Percentiles rank a stretch among this genome's conserved stretches.
Conservation (phyloP, 2,888 invertebrate genomes). For the Sinelater perroti region DNA sequence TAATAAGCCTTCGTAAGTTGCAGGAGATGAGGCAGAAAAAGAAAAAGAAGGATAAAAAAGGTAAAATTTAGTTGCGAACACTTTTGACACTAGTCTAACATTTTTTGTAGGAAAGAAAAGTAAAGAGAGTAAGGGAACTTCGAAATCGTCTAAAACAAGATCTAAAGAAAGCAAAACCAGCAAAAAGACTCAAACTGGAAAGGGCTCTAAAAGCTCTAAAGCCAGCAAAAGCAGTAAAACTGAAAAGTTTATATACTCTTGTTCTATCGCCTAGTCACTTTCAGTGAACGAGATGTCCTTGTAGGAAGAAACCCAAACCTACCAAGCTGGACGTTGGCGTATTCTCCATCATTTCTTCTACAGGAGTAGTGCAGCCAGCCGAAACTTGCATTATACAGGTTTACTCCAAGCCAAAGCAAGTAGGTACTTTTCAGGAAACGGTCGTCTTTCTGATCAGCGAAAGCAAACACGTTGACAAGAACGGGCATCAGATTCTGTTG, state of each 20-base stretch:
- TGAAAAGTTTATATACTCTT: too few species aligned
- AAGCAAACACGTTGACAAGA: constrained; percentile 61
- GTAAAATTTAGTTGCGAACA: constrained; percentile 27
- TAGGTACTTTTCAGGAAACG: constrained; percentile 54
- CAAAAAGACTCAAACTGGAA: constrained; percentile 20
- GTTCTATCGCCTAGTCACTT: too few species aligned
- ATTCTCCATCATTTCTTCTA: constrained; percentile 55
- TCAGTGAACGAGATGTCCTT: not conserved
- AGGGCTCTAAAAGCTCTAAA: constrained; percentile 37
- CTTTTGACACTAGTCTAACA: too few species aligned
- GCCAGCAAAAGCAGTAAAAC: not conserved
- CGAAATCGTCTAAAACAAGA: constrained; percentile 2
- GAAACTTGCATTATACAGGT: constrained; percentile 54
- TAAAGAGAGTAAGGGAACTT: constrained; percentile 3
- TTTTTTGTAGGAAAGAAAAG: too few species aligned
- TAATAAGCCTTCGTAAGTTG: constrained; percentile 42
- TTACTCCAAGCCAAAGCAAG: constrained; percentile 53
- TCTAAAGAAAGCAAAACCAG: constrained; percentile 16
- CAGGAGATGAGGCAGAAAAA: constrained; percentile 22
- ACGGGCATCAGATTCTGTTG: constrained; percentile 63
- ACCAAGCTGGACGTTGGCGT: constrained; percentile 53
- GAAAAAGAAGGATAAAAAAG: constrained; percentile 24
- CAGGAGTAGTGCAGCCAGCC: constrained; percentile 55
- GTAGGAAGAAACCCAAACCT: constrained; percentile 41
- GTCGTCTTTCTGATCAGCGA: constrained; percentile 57